Conservation (phyloP, 2,113 vertebrate genomes). For the Marmota flaviventris region DNA sequence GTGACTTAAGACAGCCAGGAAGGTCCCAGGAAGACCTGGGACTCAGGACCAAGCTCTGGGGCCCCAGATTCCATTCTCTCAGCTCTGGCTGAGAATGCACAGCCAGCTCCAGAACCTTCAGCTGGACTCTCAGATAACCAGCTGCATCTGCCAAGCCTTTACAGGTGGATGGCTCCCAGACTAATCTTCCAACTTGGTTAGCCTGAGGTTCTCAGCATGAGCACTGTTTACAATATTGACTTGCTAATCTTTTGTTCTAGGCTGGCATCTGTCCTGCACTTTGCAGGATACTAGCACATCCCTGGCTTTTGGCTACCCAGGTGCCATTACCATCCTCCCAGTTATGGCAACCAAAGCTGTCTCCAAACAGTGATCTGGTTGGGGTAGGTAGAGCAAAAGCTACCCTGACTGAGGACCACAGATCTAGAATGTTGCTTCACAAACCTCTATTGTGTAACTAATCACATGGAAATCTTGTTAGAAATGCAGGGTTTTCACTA, state of each 20-base stretch:
- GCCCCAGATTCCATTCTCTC: neutral
- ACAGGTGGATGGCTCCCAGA: neutral
- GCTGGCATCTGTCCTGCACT: rapidly evolving
- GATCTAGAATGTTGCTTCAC: neutral
- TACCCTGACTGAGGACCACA: neutral
- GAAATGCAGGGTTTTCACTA: neutral
- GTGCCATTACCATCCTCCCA: neutral
- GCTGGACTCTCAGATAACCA: neutral
- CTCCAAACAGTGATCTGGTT: neutral
- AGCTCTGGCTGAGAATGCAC: neutral
- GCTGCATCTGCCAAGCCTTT: neutral
- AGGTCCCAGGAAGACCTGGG: neutral
- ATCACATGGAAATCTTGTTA: neutral
- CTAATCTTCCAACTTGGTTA: neutral
- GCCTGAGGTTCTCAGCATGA: neutral
- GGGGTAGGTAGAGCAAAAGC: neutral
- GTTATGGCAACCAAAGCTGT: no score
- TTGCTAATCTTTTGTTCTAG: neutral
- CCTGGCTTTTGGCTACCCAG: neutral
- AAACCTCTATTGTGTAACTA: neutral
- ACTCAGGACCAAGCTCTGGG: neutral
- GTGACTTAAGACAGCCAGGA: neutral
- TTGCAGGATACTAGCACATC: no score
- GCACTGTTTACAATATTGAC: neutral
- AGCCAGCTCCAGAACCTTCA: neutral